Conservation (phyloP, 2,113 vertebrate species). For the Dolichotis patagonum region DNA sequence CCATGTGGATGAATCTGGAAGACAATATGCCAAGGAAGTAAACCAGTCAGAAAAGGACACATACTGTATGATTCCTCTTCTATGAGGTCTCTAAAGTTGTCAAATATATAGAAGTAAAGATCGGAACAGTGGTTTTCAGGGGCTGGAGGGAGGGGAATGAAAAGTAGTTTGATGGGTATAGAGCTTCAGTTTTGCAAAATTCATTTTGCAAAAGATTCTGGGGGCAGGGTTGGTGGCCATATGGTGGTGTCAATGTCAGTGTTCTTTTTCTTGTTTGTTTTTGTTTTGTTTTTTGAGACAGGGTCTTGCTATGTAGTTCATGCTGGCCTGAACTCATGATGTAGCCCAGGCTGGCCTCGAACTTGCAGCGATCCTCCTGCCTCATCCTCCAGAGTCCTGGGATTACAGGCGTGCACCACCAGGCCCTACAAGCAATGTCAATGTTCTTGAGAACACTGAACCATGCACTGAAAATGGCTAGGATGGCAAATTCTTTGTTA, state of each 20-base stretch:
- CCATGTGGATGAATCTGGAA: neutral
- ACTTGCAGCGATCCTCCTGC: neutral
- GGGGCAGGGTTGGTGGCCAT: neutral
- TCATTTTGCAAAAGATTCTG: neutral
- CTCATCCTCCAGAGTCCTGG: neutral
- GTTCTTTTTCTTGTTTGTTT: too few relatives aligned
- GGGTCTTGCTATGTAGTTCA: neutral
- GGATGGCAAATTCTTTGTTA: neutral
- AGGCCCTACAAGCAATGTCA: neutral
- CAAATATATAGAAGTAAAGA: neutral
- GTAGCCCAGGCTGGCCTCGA: neutral
- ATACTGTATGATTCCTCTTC: neutral
- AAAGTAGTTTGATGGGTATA: neutral
- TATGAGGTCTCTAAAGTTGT: neutral
- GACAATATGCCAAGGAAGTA: neutral
- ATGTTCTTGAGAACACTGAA: neutral
- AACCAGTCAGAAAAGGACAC: neutral
- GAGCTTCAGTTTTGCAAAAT: neutral
- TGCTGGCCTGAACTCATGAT: neutral
- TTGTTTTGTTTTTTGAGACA: neutral
- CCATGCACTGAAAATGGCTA: neutral
- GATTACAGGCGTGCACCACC: neutral
- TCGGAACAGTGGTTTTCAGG: neutral
- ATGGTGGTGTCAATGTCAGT: too few relatives aligned
- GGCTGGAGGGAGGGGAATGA: neutral